Percentiles rank a stretch among this genome's conserved stretches.
These are phyloP conservation scores for Vimba vimba DNA, from an alignment of 2,113 vertebrate genomes.

Conservation along the genomic window DNA sequence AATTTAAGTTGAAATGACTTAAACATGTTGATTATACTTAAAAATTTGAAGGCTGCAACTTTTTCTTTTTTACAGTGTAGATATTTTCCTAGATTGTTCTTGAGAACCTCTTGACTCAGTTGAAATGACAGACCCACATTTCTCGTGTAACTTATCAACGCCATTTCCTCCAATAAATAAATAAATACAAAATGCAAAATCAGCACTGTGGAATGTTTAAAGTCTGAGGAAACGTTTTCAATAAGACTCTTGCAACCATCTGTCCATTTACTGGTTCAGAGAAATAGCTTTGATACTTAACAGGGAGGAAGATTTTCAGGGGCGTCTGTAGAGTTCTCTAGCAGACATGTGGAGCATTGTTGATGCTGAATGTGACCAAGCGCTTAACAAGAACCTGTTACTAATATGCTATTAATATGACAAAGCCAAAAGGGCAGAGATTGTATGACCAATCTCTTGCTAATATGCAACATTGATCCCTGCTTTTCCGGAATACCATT, in stretches of 20 bases:
- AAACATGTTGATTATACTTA: no score
- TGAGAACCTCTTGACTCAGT: conserved; percentile 36
- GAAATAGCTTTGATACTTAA: conserved; percentile 14
- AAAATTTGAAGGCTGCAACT: no score
- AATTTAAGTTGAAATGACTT: no score
- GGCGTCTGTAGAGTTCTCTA: neutral
- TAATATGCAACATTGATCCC: conserved; percentile 47
- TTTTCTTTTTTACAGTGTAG: no score
- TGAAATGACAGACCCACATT: conserved; percentile 58
- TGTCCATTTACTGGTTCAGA: neutral
- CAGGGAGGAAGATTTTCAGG: neutral
- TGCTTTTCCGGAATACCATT: conserved; percentile 41
- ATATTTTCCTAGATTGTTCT: neutral
- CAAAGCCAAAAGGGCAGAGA: neutral
- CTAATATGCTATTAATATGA: neutral
- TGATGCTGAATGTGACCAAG: neutral
- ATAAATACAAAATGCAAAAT: neutral
- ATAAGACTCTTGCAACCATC: neutral
- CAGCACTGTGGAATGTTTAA: neutral
- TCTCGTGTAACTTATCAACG: neutral
- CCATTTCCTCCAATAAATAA: neutral
- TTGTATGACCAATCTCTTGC: conserved; percentile 50
- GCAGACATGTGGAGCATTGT: neutral
- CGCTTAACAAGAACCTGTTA: neutral
- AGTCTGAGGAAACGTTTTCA: neutral